Base-by-base conservation (phyloP, 2,113 vertebrate genomes). In the Perca fluviatilis region DNA sequence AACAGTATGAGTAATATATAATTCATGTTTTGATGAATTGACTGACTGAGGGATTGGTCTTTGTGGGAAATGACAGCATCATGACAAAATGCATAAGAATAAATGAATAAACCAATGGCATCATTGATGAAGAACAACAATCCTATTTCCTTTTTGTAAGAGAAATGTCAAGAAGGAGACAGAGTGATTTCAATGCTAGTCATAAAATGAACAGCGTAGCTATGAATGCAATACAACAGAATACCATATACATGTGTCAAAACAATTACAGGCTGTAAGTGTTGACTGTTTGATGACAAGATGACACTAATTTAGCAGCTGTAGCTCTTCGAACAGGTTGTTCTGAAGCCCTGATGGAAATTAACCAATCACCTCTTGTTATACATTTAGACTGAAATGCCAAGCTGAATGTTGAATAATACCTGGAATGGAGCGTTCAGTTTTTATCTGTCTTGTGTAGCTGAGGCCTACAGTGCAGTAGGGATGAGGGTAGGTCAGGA, bases 401-500 rank as follows among this genome's bases (percentile, higher is more conserved):
- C 3, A 12, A 13, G 19, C 5, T 18, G 36, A 51, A 58, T 14
- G 47, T 30, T 19, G 7, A 36, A 2, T 5, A 50, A 1, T 87
- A 99, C 97, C 97, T 85, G 98, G 97, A 54, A 92, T 85, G 0
- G 82, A 78, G 3, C 92, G 94, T 83, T 99, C 97, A 0, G 87
- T 91, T 89, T 97, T 97, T 54, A 99, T 93, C 71, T 94, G 93
- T 27, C 88, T 63, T 3, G 97, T 96, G 12, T 96, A 98, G 89
- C 95, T 95, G 89, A 98, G 92, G 36, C 97, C 97, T 0, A 99
- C 86, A 0, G 95, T 95, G 94, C 97, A 97, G 91, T 97, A 99
- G 0, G 98, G 98, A 40, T 96, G 94, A 1, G 98, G 97, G 82
- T 97, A 94, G 0, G 97, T 98, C 79, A 99, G 92, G 30, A 98